These are phyloP conservation scores for Folsomia candida DNA, from an alignment of 2,888 invertebrate species.

Conservation along the genomic window DNA sequence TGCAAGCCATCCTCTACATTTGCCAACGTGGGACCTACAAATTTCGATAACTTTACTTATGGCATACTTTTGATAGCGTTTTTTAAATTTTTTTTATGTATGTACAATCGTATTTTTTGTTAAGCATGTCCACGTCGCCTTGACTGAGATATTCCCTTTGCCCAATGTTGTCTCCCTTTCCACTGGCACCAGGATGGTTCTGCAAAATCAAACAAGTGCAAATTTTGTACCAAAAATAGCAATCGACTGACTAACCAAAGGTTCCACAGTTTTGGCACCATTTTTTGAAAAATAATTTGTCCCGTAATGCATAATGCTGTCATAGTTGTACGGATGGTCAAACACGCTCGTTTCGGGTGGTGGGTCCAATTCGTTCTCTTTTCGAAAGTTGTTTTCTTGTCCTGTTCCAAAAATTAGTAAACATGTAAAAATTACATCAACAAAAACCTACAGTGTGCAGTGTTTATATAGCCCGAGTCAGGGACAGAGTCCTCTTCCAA, in stretches of 20 bases:
- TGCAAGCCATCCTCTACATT: too few species aligned
- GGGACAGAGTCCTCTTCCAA: too few species aligned
- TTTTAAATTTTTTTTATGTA: background rate
- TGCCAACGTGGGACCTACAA: too few species aligned
- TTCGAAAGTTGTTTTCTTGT: conserved; percentile 34
- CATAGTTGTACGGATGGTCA: conserved; percentile 36
- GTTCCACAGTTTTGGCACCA: conserved; percentile 26
- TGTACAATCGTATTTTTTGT: conserved; percentile 37
- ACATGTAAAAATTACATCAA: background rate
- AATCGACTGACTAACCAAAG: conserved; percentile 22
- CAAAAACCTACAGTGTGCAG: too few species aligned
- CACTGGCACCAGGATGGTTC: conserved; percentile 20
- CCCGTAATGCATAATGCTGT: conserved; percentile 44
- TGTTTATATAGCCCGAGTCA: too few species aligned
- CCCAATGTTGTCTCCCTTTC: conserved; percentile 33
- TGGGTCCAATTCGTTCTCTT: conserved; percentile 30
- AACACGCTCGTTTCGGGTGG: conserved; percentile 16
- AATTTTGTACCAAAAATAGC: background rate
- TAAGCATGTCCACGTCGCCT: conserved; percentile 31
- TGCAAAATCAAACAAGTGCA: background rate
- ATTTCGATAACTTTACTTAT: too few species aligned
- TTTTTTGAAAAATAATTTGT: conserved; percentile 34
- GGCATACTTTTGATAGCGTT: too few species aligned
- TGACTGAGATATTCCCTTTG: conserved; percentile 38
- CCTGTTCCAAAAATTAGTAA: conserved; percentile 23